Evolutionary conservation across 2,888 invertebrate genomes (phyloP).

Genomic region (Orthosia gracilis): DNA sequence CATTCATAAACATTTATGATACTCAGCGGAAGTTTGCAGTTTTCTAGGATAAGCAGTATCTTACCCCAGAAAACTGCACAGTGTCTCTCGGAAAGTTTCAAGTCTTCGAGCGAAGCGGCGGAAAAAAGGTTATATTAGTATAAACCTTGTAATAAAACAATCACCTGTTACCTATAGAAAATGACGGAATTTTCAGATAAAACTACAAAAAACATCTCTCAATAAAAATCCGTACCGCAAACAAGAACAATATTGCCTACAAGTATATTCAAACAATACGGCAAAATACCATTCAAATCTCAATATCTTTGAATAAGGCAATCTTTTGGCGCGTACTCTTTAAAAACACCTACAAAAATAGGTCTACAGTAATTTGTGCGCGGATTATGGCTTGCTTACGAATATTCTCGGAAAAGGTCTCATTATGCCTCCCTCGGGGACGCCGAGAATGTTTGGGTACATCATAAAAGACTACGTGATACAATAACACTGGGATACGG

Average conservation of each 20-base stretch:
- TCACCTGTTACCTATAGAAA: conserved; percentile 8
- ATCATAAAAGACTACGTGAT: conserved; percentile 63
- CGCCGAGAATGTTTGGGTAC: too few species aligned
- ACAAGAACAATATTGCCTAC: conserved; percentile 25
- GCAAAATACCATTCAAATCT: conserved; percentile 46
- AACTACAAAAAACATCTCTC: conserved; percentile 1
- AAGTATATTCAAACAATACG: conserved; percentile 7
- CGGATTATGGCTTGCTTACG: conserved; percentile 58
- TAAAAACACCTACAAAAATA: conserved; percentile 45
- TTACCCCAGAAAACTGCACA: too few species aligned
- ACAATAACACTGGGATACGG: conserved; percentile 54
- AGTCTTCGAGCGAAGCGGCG: too few species aligned
- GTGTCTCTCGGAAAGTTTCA: too few species aligned
- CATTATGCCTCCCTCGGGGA: conserved; percentile 56
- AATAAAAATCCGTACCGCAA: conserved; percentile 5
- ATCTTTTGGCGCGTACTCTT: conserved; percentile 46
- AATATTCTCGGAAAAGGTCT: conserved; percentile 59
- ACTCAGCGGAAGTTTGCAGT: too few species aligned
- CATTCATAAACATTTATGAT: too few species aligned
- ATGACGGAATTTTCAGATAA: conserved; percentile 1
- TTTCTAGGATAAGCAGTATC: too few species aligned
- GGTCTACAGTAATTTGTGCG: conserved; percentile 48
- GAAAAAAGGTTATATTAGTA: too few species aligned
- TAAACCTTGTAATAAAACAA: conserved; percentile 10
- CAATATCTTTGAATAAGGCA: conserved; percentile 35